Base-by-base conservation (phyloP, 2,888 invertebrate genomes). In the Pristionchus arcanus region DNA sequence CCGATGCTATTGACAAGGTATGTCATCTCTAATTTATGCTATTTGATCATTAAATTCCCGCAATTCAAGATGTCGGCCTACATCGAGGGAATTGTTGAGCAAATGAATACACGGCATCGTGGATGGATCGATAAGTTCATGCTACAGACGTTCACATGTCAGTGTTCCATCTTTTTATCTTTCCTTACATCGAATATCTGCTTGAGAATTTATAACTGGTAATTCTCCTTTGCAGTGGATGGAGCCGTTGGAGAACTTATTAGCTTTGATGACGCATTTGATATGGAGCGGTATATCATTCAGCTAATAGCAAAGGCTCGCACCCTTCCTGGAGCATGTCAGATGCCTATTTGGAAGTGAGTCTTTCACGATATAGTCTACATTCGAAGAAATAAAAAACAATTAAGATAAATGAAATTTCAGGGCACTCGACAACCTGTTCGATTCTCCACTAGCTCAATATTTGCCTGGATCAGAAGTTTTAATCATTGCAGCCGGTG, bases 341-440 rank as follows among this genome's bases (percentile, higher is more conserved):
- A 74, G 55, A 53, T 71, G 53, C 87, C 87, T 9, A 71, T 88
- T 31, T 88, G 55, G 63, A 63, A 31, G 87, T 88, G 55, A 71
- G n/a, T n/a, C n/a, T n/a, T n/a, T n/a, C n/a, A n/a, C n/a, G n/a
- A n/a, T n/a, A n/a, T n/a, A n/a, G n/a, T n/a, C n/a, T n/a, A n/a
- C n/a, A n/a, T n/a, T n/a, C n/a, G n/a, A n/a, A n/a, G n/a, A n/a
- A n/a, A n/a, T n/a, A n/a, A n/a, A n/a, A n/a, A n/a, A n/a, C n/a
- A n/a, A n/a, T n/a, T n/a, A n/a, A n/a, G n/a, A n/a, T n/a, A n/a
- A 21, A 63, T n/a, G n/a, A 28, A 11, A 5, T 83, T 53, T 11
- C 83, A 85, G 84, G 9, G 84, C 84, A 4, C 59, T 85, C 13
- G 59, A 59, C 21, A 34, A 5, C 25, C 34, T 85, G 11, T 55